Evolutionary conservation across 2,888 invertebrate genomes (phyloP), one percentile per base, ranked within the genome.

Genomic region (Platycnemis pennipes): DNA sequence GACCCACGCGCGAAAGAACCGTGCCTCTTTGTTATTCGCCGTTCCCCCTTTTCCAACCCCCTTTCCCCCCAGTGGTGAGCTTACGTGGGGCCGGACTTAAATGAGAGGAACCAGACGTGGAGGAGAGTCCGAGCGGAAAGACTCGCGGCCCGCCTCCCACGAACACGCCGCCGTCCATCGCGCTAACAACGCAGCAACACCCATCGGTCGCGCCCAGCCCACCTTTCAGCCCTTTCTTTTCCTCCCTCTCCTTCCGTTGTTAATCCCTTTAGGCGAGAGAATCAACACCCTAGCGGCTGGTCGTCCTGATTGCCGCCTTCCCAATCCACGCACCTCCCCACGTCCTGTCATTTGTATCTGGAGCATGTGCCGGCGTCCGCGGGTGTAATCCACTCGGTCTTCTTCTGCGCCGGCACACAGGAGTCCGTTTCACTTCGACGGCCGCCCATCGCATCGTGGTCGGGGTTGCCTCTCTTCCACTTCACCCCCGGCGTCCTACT

Each of bases 301-400:
- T 77, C 26, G 22, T 69, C 69, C 94, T 85, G 69, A 85, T 85
- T 94, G 85, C 94, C 46, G 69, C n/a, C 69, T 87, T 46, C 26
- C 31, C 46, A 4, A 22, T 46, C 26, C 87, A 19, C 22, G 44
- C 87, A 37, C 37, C 77, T 37, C 77, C 26, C 26, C 11, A 26
- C 63, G 63, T 63, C 63, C 63, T 26, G n/a, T 63, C n/a, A 63
- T 63, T 63, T 26, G n/a, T 63, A 63, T 63, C 63, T 5, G 19
- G 49, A 49, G 19, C 49, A 49, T 49, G 49, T 19, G 63, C 63
- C 63, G 63, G 63, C 63, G 63, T 63, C 63, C 63, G 63, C 63
- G 63, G 11, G 31, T 26, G 77, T 77, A 77, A 77, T 77, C 77
- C 77, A 77, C 77, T 77, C 37, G 63, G 31, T 77, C 37, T 11